Conservation (phyloP, 2,797 vertebrate genomes). For the Lagodon rhomboides region DNA sequence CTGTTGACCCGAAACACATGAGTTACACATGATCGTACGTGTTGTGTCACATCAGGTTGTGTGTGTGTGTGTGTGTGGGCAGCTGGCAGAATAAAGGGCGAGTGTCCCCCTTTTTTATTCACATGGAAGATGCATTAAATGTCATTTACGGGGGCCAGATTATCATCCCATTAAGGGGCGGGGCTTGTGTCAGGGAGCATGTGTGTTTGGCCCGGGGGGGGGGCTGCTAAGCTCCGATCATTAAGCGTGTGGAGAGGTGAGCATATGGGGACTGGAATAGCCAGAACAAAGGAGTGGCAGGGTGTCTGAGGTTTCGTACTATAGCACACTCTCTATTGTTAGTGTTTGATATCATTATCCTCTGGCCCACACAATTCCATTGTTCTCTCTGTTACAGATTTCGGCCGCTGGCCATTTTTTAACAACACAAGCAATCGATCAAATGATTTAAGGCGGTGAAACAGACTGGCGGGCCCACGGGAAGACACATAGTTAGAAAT, state of each 20-base stretch:
- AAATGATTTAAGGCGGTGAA: slow-evolving; percentile 27
- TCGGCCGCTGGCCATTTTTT: slow-evolving; percentile 40
- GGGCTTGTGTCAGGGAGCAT: slow-evolving; percentile 38
- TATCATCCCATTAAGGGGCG: slow-evolving; percentile 68
- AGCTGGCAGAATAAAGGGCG: slow-evolving; percentile 47
- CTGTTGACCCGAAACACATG: slow-evolving; percentile 47
- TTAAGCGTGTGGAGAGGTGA: slow-evolving; percentile 77
- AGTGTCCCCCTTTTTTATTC: slow-evolving; percentile 61
- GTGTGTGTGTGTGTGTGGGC: slow-evolving; percentile 20
- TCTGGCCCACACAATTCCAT: slow-evolving; percentile 50
- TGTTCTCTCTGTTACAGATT: slow-evolving; percentile 49
- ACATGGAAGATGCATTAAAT: slow-evolving; percentile 72
- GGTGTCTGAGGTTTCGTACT: slow-evolving; percentile 62
- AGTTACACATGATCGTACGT: slow-evolving; percentile 26
- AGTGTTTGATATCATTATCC: slow-evolving; percentile 71
- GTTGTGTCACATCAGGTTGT: slow-evolving; percentile 1
- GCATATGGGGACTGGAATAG: slow-evolving; percentile 82
- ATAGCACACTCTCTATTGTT: slow-evolving; percentile 70
- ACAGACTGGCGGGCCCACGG: neutral
- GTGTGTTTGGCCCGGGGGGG: slow-evolving; percentile 41
- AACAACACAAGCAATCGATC: slow-evolving; percentile 50
- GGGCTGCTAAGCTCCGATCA: slow-evolving; percentile 76
- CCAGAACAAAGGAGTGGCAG: slow-evolving; percentile 73
- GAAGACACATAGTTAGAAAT: slow-evolving; percentile 39
- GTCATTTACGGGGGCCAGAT: slow-evolving; percentile 72